Evolutionary conservation across 2,888 invertebrate species (phyloP).

Genomic region (Drosophila melanosoma): DNA sequence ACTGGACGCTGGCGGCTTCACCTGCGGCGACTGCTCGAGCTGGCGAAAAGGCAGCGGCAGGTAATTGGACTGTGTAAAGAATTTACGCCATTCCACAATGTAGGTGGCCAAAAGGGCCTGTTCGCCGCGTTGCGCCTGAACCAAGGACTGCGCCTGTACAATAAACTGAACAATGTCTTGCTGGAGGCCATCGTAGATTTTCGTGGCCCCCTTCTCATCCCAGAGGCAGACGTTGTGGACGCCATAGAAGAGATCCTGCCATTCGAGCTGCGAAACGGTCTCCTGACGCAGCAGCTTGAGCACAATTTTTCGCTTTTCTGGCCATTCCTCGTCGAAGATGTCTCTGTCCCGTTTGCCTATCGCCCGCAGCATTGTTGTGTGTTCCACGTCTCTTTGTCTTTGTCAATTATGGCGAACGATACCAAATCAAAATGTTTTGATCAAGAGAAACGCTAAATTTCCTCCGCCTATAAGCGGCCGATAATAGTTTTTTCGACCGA

Average conservation of each 20-base stretch:
- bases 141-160: conserved; percentile 95
- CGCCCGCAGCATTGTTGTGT: conserved; percentile 63
- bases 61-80: conserved; percentile 98
- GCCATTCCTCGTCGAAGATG: conserved; percentile 98
- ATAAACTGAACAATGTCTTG: conserved; percentile 98
- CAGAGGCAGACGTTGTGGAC: conserved; percentile 98
- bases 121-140: conserved; percentile 96
- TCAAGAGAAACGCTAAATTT: conserved; percentile 56
- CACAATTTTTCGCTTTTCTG: conserved; percentile 96
- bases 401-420: conserved; percentile 40
- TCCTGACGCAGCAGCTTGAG: conserved; percentile 97
- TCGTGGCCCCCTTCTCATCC: conserved; percentile 97
- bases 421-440: conserved; percentile 43
- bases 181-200: conserved; percentile 94
- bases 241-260: conserved; percentile 98
- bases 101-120: conserved; percentile 98
- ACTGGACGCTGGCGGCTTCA: conserved; percentile 86
- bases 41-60: conserved; percentile 98
- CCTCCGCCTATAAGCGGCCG: conserved; percentile 61
- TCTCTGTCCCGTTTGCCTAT: conserved; percentile 77
- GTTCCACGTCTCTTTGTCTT: conserved; percentile 43
- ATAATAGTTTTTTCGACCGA: conserved; percentile 36
- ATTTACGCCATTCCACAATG: conserved; percentile 99
- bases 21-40: conserved; percentile 93
- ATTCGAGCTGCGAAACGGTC: conserved; percentile 96